These are phyloP conservation scores for Sebastes fasciatus DNA, from an alignment of 2,113 vertebrate genomes.

Conservation along the genomic window DNA sequence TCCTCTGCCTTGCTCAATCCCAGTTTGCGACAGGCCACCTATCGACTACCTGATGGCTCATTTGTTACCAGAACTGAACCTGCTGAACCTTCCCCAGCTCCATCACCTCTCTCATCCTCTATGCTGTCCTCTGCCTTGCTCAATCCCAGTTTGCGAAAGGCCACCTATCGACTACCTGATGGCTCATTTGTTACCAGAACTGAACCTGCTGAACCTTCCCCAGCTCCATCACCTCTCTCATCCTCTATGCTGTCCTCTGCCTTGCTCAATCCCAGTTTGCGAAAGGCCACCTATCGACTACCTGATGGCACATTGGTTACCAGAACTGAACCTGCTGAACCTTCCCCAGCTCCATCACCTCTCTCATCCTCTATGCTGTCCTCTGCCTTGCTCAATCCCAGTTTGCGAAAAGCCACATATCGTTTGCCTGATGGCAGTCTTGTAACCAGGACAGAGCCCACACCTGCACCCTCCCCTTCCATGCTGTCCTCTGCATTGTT, in stretches of 20 bases:
- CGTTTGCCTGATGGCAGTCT: constrained; percentile 74
- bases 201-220: constrained; percentile 35
- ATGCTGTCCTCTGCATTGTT: constrained; percentile 72
- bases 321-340: constrained; percentile 55
- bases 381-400: constrained; percentile 69
- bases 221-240: constrained; percentile 39
- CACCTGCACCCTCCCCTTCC: constrained; percentile 38
- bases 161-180: constrained; percentile 79
- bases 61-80: constrained; percentile 73
- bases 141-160: constrained; percentile 67
- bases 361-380: constrained; percentile 68
- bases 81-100: neutral
- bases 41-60: constrained; percentile 80
- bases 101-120: constrained; percentile 51
- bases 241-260: constrained; percentile 73
- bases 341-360: constrained; percentile 26
- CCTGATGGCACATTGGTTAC: constrained; percentile 80
- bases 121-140: constrained; percentile 73
- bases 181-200: constrained; percentile 76
- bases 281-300: constrained; percentile 73
- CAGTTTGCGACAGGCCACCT: constrained; percentile 68
- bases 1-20: constrained; percentile 74
- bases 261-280: constrained; percentile 68
- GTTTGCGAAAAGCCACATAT: constrained; percentile 71
- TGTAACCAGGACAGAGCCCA: constrained; percentile 63